Base-by-base conservation (phyloP, 2,797 vertebrate species). In the Carduelis carduelis region DNA sequence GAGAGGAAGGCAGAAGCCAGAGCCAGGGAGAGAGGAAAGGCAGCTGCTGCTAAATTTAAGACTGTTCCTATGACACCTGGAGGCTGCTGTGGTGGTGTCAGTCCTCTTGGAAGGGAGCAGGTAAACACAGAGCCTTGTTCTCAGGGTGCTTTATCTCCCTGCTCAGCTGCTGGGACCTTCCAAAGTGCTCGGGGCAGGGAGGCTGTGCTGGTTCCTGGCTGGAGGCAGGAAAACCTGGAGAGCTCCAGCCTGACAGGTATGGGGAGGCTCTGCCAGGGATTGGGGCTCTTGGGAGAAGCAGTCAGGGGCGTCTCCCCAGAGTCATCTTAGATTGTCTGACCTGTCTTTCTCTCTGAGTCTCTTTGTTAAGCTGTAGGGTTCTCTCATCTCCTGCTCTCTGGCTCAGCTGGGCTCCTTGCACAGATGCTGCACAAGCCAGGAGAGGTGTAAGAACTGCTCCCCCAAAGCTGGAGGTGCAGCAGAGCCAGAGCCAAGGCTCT, bases 61-160 rank as follows among this genome's bases (percentile, higher is more conserved):
- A 2, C 92, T 60, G 90, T 80, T 96, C 93, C 89, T 92, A 83
- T 92, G 92, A 89, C 53, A 82, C 81, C 83, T 88, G 80, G 77
- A 91, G 66, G 77, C 59, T 95, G 93, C 93, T 35, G 81, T 72
- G 81, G 63, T 90, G 70, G 39, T 87, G 80, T 93, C 76, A 41
- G 80, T n/a, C 70, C 77, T 53, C 32, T 56, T 96, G 92, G 87
- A 95, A 52, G 59, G 1, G 50, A 88, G 80, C 88, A 88, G 94
- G 93, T 87, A 89, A 92, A 93, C 85, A 72, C 14, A 4, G 93
- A 95, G 59, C 71, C 63, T 72, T 5, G 0, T 74, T 86, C 78
- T 80, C 20, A 49, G n/a, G 34, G 30, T 24, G 74, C 34, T 94
- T 88, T 72, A 2, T 66, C 52, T 90, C 63, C 63, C 71, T 49